Percentiles rank a stretch among this genome's conserved stretches.
Evolutionary conservation across 1,140 invertebrate genomes (phyloP).

Genomic region (Lucilia cuprina): DNA sequence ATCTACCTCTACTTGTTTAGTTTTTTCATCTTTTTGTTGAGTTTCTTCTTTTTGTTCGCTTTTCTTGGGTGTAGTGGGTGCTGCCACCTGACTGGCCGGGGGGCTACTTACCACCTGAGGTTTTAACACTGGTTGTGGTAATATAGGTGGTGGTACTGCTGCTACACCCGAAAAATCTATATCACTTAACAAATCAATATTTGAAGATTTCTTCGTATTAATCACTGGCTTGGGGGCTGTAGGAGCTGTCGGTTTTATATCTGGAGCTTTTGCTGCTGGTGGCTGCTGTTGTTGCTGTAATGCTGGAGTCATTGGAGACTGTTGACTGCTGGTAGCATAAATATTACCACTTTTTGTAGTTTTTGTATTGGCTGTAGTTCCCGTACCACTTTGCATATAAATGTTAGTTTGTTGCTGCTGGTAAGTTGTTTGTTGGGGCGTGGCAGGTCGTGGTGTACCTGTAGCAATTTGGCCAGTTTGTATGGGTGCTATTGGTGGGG

Average conservation of each 20-base stretch:
- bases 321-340: constrained; percentile 46
- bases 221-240: constrained; percentile 20
- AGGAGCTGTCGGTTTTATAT: background rate
- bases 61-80: background rate
- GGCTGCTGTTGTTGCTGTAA: background rate
- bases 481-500: constrained; percentile 23
- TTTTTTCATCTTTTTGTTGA: background rate
- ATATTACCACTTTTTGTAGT: constrained; percentile 54
- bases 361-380: constrained; percentile 52
- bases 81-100: constrained; percentile 44
- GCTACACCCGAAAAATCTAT: constrained; percentile 70
- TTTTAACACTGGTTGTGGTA: constrained; percentile 49
- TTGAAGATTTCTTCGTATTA: constrained; percentile 63
- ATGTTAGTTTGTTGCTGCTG: constrained; percentile 43
- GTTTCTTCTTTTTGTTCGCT: background rate
- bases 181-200: constrained; percentile 79
- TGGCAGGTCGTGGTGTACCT: constrained; percentile 14
- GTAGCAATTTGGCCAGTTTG: constrained; percentile 21
- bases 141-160: constrained; percentile 46
- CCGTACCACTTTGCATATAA: constrained; percentile 55
- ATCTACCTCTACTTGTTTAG: constrained; percentile 6
- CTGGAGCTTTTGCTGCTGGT: constrained; percentile 33
- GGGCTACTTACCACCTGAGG: constrained; percentile 48
- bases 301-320: constrained; percentile 8
- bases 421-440: constrained; percentile 14